Evolutionary conservation across 2,888 invertebrate genomes (phyloP), one percentile per base, ranked within the genome.

Genomic region (Drosophila prolongata): DNA sequence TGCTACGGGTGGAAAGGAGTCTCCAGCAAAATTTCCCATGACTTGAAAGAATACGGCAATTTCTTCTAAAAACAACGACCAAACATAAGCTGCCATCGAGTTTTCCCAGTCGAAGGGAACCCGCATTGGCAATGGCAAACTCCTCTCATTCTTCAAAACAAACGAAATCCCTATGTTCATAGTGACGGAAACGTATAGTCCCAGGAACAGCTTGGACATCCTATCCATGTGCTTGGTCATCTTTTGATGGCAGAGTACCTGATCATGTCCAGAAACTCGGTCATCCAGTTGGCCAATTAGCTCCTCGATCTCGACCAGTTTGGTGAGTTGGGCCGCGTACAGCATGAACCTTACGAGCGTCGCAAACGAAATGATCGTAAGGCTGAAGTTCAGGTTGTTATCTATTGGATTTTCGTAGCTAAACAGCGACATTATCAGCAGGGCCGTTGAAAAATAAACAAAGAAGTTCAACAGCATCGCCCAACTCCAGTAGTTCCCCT

Each of bases 91-190:
- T 0, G 9, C 2, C 34, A 43, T 6, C 1, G 88, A 87, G 0
- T 14, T 49, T 0, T 27, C 34, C 83, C 86, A 84, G 30, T 87
- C 75, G 24, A 76, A 38, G 0, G 88, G 84, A 13, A 78, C 70
- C 83, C 86, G 79, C 24, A 62, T 37, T 1, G 78, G 74, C n/a
- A 77, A 38, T 0, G 83, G 80, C n/a, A 84, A 19, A 16, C 44
- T 37, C 0, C 86, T 76, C 5, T 71, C 44, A 0, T 14, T 16
- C 0, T 30, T 27, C 11, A 79, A 57, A 0, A 75, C 0, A 38
- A 79, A 56, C 0, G 54, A 24, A 2, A 50, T 0, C 3, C 30
- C 52, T 1, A 65, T n/a, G 24, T 30, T 62, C 14, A 80, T 0
- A 0, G 30, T 6, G 0, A 61, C n/a, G 0, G 14, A 0, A 3